These are phyloP conservation scores for Rhea americana DNA, from an alignment of 2,113 vertebrate genomes.

Conservation along the genomic window DNA sequence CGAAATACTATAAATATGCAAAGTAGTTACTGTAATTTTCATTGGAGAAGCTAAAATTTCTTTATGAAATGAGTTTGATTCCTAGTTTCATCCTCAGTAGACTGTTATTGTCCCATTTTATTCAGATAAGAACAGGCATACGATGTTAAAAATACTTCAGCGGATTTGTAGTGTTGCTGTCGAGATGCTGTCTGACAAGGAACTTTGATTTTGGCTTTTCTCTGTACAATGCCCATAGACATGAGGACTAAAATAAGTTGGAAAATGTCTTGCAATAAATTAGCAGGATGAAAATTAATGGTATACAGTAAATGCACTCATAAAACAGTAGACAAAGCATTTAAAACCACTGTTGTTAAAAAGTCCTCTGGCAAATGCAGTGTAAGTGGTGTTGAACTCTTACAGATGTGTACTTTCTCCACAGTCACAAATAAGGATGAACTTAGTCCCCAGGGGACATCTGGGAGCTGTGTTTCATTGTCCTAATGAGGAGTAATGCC, in stretches of 20 bases:
- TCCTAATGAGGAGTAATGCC: not conserved
- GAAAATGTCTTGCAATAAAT: not conserved
- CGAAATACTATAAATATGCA: not conserved
- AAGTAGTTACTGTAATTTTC: not conserved
- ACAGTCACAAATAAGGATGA: not conserved
- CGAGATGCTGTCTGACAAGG: not conserved
- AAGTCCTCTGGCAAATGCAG: not conserved
- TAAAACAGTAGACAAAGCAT: not conserved
- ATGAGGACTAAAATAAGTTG: not conserved
- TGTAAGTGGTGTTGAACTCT: not conserved
- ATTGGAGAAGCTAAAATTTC: not conserved
- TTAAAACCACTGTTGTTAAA: not conserved
- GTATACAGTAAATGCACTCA: not conserved
- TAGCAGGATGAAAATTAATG: not conserved
- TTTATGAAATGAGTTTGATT: not conserved
- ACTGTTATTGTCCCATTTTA: not conserved
- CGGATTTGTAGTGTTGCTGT: not conserved
- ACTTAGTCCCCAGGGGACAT: not conserved
- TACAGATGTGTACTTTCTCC: slow-evolving; percentile 2
- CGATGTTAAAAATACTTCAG: not conserved
- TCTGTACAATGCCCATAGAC: not conserved
- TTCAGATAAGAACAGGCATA: not conserved
- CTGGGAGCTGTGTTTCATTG: not conserved
- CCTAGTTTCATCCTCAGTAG: not conserved
- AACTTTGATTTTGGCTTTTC: not conserved